Evolutionary conservation across 2,113 vertebrate species (phyloP).

Genomic region (Stegastes partitus): DNA sequence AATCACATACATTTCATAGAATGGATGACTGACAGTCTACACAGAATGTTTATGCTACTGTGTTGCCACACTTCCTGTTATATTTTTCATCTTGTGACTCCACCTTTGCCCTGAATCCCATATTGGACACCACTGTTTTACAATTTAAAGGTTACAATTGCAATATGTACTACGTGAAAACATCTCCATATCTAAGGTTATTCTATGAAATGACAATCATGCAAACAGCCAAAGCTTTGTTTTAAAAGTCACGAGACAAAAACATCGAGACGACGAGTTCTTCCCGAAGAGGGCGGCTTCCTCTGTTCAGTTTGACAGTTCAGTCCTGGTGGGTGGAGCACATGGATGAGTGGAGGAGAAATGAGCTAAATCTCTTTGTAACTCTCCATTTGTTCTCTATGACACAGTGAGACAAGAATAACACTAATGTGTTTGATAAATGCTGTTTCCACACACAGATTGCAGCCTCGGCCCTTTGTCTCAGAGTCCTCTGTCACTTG

Average conservation of each 20-base stretch:
- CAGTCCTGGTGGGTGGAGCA: not conserved
- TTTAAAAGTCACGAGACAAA: constrained; percentile 2
- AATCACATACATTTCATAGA: too few relatives aligned
- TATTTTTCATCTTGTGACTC: too few relatives aligned
- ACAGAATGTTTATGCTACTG: too few relatives aligned
- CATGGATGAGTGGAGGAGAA: constrained; percentile 1
- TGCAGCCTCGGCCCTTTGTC: constrained; percentile 46
- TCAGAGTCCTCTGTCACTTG: constrained; percentile 57
- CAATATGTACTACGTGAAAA: too few relatives aligned
- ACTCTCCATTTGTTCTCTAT: constrained; percentile 34
- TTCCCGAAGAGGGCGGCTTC: not conserved
- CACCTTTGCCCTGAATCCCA: too few relatives aligned
- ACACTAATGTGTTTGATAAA: constrained; percentile 44
- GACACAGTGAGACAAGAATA: constrained; percentile 36
- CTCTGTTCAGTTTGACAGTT: constrained; percentile 17
- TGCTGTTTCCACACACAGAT: constrained; percentile 36
- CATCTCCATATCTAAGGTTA: too few relatives aligned
- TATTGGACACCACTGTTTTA: too few relatives aligned
- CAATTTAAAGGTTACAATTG: too few relatives aligned
- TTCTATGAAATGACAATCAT: not conserved
- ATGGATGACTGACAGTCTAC: too few relatives aligned
- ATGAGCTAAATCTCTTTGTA: not conserved
- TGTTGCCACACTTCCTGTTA: too few relatives aligned
- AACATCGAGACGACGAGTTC: not conserved
- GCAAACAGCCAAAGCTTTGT: not conserved